phyloP scores from a whole-genome alignment of 2,888 invertebrate species.

The Pegoplata infirma region DNA sequence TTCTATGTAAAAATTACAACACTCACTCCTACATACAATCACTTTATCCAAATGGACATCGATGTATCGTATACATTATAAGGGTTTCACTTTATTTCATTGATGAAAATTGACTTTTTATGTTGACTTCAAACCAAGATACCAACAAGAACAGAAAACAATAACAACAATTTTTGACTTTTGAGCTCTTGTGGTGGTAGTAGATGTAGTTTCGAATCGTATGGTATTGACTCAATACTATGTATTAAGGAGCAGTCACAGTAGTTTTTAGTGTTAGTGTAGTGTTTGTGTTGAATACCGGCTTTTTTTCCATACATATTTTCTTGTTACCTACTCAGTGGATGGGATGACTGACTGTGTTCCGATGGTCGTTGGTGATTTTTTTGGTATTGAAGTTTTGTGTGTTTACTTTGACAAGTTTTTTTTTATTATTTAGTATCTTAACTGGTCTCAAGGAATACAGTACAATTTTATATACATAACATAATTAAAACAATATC shows the following conservation, averaged over 20 bases:
- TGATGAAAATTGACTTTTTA: conserved; percentile 75
- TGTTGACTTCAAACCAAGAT: conserved; percentile 62
- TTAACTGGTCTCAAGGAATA: conserved; percentile 73
- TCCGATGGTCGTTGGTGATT: conserved; percentile 29
- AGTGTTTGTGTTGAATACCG: conserved; percentile 59
- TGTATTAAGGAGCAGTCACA: neutral
- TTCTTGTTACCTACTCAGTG: conserved; percentile 50
- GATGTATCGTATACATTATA: conserved; percentile 12
- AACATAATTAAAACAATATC: neutral
- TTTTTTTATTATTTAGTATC: conserved; percentile 77
- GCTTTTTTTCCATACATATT: conserved; percentile 48
- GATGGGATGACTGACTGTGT: no score
- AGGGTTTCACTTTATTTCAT: conserved; percentile 66
- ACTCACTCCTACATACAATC: neutral
- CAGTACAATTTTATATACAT: conserved; percentile 64
- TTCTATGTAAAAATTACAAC: neutral
- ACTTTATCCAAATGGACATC: no score
- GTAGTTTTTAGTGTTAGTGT: conserved; percentile 4
- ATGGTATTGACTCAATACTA: neutral
- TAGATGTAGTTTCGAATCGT: no score
- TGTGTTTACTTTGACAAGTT: conserved; percentile 75
- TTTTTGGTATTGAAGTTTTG: conserved; percentile 73
- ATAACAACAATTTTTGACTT: conserved; percentile 30
- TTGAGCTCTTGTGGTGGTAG: conserved; percentile 39
- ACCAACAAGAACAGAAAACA: conserved; percentile 25